A percentile compares a stretch with the other conserved stretches of the same genome.
Evolutionary conservation across 2,113 vertebrate species (phyloP).

Genomic region (Podiceps cristatus): DNA sequence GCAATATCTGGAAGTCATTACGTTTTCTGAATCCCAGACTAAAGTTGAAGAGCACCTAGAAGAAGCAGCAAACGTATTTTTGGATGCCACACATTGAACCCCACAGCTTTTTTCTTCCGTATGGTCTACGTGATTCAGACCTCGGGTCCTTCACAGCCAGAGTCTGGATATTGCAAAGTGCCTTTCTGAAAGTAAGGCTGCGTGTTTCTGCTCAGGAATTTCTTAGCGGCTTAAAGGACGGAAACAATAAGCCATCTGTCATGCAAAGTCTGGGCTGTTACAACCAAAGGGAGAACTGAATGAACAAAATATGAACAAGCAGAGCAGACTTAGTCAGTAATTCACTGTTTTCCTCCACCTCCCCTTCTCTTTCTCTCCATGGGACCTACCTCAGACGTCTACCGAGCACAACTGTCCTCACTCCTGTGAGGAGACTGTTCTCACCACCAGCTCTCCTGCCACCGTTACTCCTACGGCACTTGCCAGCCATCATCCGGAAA

Average conservation of each 20-base stretch:
- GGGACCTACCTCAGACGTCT: background rate
- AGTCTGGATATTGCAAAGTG: background rate
- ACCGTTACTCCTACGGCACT: rapidly evolving
- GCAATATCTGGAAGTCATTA: background rate
- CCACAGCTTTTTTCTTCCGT: background rate
- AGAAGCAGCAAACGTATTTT: background rate
- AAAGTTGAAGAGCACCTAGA: background rate
- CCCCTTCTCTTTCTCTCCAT: background rate
- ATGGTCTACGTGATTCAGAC: rapidly evolving
- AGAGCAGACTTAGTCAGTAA: background rate
- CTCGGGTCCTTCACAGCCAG: rapidly evolving
- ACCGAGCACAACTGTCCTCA: background rate
- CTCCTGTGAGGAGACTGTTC: background rate
- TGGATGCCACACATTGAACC: background rate
- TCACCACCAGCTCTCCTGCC: background rate
- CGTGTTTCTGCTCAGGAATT: background rate
- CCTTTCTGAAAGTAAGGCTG: background rate
- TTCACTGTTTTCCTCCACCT: background rate
- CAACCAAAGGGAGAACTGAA: background rate
- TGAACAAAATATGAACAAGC: background rate
- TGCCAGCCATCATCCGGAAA: background rate
- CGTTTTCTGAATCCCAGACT: background rate
- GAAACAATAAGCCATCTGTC: background rate
- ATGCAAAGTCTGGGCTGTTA: background rate
- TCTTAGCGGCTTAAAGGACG: background rate